Conservation (phyloP, 2,888 invertebrate genomes). For the Tetranychus piercei region DNA sequence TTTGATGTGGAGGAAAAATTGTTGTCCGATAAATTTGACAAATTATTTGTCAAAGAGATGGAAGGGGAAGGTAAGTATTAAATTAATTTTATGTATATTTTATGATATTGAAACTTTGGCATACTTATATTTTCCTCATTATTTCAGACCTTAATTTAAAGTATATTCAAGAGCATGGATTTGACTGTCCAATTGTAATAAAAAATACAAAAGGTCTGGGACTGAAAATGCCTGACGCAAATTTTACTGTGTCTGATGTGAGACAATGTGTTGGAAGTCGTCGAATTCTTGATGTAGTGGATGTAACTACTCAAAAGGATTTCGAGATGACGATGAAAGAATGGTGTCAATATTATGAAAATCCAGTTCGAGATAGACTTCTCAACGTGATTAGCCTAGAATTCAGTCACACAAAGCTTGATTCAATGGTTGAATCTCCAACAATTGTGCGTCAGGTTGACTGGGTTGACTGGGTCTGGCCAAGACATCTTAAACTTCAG, state of each 20-base stretch:
- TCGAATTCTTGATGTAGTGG: slow-evolving; percentile 87
- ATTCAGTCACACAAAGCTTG: slow-evolving; percentile 78
- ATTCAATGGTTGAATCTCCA: slow-evolving; percentile 83
- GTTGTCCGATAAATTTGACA: slow-evolving; percentile 50
- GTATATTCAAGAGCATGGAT: slow-evolving; percentile 50
- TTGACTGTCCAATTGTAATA: slow-evolving; percentile 69
- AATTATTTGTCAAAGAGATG: slow-evolving; percentile 58
- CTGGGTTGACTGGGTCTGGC: slow-evolving; percentile 97
- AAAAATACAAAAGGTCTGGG: slow-evolving; percentile 49
- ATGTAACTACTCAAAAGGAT: slow-evolving; percentile 91
- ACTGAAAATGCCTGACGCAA: slow-evolving; percentile 33
- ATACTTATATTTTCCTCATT: too few species aligned
- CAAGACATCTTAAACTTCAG: slow-evolving; percentile 74
- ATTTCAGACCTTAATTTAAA: slow-evolving; percentile 38
- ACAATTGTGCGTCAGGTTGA: slow-evolving; percentile 74
- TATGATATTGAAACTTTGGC: not conserved
- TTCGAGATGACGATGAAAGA: slow-evolving; percentile 97
- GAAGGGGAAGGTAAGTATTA: slow-evolving; percentile 44
- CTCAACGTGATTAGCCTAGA: slow-evolving; percentile 92
- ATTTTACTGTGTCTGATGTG: slow-evolving; percentile 79
- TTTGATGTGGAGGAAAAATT: slow-evolving; percentile 84
- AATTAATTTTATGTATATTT: not conserved
- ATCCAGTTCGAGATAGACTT: slow-evolving; percentile 37
- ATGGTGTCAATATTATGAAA: slow-evolving; percentile 76
- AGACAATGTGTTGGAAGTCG: slow-evolving; percentile 85